phyloP scores from a whole-genome alignment of 2,888 invertebrate genomes.

The Cryptocephalus moraei region DNA sequence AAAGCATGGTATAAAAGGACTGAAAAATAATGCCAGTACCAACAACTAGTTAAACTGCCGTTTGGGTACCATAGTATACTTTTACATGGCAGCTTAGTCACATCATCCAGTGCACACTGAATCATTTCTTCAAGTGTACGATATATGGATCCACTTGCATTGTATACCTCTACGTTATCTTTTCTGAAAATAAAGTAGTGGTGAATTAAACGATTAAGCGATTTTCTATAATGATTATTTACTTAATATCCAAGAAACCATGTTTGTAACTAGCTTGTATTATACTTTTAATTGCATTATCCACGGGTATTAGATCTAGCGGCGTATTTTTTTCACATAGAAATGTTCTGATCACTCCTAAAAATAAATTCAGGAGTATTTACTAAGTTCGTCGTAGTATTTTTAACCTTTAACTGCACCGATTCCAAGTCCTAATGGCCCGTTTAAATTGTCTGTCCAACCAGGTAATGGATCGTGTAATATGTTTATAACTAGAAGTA shows the following conservation, averaged over 20 bases:
- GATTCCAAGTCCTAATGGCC: slow-evolving; percentile 58
- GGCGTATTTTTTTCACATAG: too few species aligned
- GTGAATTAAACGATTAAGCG: too few species aligned
- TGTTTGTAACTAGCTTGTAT: too few species aligned
- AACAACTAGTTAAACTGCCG: slow-evolving; percentile 47
- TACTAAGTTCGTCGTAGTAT: slow-evolving; percentile 26
- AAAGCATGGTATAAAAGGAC: slow-evolving; percentile 38
- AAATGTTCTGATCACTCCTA: too few species aligned
- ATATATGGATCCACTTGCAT: slow-evolving; percentile 63
- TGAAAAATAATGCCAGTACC: slow-evolving; percentile 49
- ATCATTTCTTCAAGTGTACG: slow-evolving; percentile 42
- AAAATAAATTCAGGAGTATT: too few species aligned
- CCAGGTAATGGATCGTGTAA: slow-evolving; percentile 16
- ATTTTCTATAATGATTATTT: too few species aligned
- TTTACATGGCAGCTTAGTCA: slow-evolving; percentile 47
- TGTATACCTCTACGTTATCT: slow-evolving; percentile 56
- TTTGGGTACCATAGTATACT: slow-evolving; percentile 59
- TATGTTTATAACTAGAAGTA: slow-evolving; percentile 15
- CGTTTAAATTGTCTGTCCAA: slow-evolving; percentile 90
- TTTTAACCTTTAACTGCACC: too few species aligned
- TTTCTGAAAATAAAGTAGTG: slow-evolving; percentile 1
- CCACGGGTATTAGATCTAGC: too few species aligned
- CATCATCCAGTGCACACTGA: too few species aligned
- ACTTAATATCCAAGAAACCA: too few species aligned
- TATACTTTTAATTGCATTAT: too few species aligned